phyloP scores from a whole-genome alignment of 2,888 invertebrate species.

The Macroteleia sp. region DNA sequence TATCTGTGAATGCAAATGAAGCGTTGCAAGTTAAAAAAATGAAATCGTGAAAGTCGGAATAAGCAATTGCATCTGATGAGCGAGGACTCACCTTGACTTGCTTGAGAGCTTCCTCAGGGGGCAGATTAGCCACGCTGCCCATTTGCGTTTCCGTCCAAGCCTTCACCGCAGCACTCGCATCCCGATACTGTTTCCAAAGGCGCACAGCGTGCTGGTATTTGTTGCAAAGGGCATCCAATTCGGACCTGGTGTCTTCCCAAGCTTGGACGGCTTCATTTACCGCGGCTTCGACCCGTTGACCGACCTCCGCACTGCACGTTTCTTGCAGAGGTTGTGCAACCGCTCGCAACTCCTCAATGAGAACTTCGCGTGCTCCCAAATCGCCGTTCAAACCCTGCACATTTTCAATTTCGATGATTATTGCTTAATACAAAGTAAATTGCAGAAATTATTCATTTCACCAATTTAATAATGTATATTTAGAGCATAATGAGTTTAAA shows the following conservation, averaged over 20 bases:
- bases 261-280: conserved; percentile 91
- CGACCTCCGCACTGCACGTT: conserved; percentile 88
- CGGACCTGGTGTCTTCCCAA: conserved; percentile 91
- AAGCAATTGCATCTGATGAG: conserved; percentile 27
- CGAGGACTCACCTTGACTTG: conserved; percentile 88
- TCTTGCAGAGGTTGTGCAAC: conserved; percentile 90
- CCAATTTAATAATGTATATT: no score
- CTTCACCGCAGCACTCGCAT: conserved; percentile 90
- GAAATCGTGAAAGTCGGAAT: conserved; percentile 5
- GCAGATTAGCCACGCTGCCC: conserved; percentile 88
- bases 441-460: no score
- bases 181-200: conserved; percentile 92
- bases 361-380: conserved; percentile 89
- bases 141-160: conserved; percentile 91
- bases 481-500: no score
- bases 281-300: conserved; percentile 89
- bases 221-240: conserved; percentile 90
- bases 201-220: conserved; percentile 92
- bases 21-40: background rate
- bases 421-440: no score
- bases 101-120: conserved; percentile 89
- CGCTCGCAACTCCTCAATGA: conserved; percentile 88
- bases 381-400: conserved; percentile 90
- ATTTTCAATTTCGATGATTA: conserved; percentile 10
- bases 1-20: conserved; percentile 1